phyloP scores from a whole-genome alignment of 2,797 vertebrate genomes.

The Alauda arvensis region DNA sequence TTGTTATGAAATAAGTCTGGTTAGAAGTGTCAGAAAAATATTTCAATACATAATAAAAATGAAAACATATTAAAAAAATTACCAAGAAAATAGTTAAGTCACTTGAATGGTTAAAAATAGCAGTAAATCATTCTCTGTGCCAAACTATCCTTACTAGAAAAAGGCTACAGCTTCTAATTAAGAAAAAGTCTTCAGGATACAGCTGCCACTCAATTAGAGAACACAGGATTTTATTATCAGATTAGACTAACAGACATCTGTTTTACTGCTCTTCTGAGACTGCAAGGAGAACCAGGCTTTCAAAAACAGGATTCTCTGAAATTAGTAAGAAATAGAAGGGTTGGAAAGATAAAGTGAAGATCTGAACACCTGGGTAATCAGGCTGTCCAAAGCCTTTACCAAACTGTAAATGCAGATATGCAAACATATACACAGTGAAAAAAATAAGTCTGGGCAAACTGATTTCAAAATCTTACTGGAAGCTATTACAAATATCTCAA shows the following conservation, averaged over 20 bases:
- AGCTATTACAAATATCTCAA: not conserved
- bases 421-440: not conserved
- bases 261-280: slow-evolving; percentile 48
- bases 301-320: slow-evolving; percentile 41
- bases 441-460: not conserved
- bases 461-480: not conserved
- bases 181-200: slow-evolving; percentile 62
- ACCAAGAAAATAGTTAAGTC: not conserved
- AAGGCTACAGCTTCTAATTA: slow-evolving; percentile 55
- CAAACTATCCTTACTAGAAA: slow-evolving; percentile 26
- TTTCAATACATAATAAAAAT: not conserved
- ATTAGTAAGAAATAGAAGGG: slow-evolving; percentile 24
- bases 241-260: slow-evolving; percentile 56
- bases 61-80: not conserved
- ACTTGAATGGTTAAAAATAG: not conserved
- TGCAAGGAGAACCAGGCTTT: slow-evolving; percentile 39
- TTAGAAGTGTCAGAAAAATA: not conserved
- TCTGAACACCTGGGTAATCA: not conserved
- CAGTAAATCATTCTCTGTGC: not conserved
- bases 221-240: slow-evolving; percentile 51
- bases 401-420: not conserved
- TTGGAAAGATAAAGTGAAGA: slow-evolving; percentile 31
- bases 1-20: not conserved
- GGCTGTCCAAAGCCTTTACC: not conserved
- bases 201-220: slow-evolving; percentile 61